Base-by-base conservation (phyloP, 2,113 vertebrate genomes). In the Marcusenius ussheri region DNA sequence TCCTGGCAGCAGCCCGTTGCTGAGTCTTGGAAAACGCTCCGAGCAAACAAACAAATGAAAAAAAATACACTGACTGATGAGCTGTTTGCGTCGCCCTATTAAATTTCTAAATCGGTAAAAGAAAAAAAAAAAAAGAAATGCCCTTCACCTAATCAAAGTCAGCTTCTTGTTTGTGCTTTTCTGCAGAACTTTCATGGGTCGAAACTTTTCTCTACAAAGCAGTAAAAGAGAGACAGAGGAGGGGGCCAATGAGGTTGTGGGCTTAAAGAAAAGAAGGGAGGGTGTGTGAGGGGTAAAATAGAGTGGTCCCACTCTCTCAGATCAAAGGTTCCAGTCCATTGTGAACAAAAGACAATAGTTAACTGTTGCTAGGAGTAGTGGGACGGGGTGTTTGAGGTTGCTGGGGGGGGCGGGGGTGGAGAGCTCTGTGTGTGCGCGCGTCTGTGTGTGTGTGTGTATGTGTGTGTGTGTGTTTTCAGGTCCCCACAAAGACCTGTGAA, bases 271-370 rank as follows among this genome's bases (percentile, higher is more conserved):
- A 84, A 90, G n/a, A 89, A 31, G 80, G 87, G 77, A 77, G 51
- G 49, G 50, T 4, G 45, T 87, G 89, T 42, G 46, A 70, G 91
- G 66, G 42, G 62, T 49, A 56, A 46, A 89, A 87, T 88, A 89
- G 62, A 83, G 90, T 90, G 83, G 92, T 90, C 86, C 90, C 92
- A 91, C 93, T 94, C 90, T 93, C 91, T 46, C 90, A 93, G 92
- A 95, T 96, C 95, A 96, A 96, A 96, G 94, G 70, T 92, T 91
- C 4, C 0, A 66, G 91, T 87, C 94, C 91, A 94, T 95, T 95
- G 93, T 95, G 93, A 92, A 89, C 89, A 91, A 91, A 92, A 91
- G 92, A 95, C 95, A 96, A 95, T 96, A 88, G 92, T 49, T n/a
- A 90, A 89, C 91, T 45, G 77, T 89, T 92, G 93, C 91, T 93